Evolutionary conservation across 2,797 vertebrate genomes (phyloP), one percentile per base, ranked within the genome.

Genomic region (Rhodeus uyekii): DNA sequence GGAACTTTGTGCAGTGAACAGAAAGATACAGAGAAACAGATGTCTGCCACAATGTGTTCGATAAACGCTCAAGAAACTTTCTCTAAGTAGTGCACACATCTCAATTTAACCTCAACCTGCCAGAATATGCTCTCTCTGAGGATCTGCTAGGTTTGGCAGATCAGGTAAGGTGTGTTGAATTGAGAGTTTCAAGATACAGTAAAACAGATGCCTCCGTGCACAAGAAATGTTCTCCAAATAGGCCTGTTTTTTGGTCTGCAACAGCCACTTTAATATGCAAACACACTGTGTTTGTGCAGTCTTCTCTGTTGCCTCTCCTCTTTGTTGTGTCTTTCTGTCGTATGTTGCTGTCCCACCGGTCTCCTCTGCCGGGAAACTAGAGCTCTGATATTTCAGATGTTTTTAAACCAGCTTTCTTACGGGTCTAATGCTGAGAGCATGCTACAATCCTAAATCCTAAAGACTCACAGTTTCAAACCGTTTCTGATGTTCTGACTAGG

Each of bases 1-100:
- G 4, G 68, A 76, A 58, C 19, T 67, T 75, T 42, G 36, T 42
- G 48, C 24, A 48, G 32, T 18, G 34, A 81, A 64, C 48, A 67
- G 61, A 82, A 32, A 32, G 36, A 67, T 76, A 65, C 48, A 48
- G 44, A 36, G 4, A 53, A 78, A 78, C 63, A 78, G 61, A 82
- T 67, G 48, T 76, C 46, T 82, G 34, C 60, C 24, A 27, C 0
- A 36, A 13, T 75, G n/a, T 61, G 72, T 75, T 34, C 12, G 34
- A 68, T 16, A 53, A 39, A 77, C 8, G 24, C 27, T 46, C 60
- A 64, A 65, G 29, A 78, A 50, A n/a, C 2, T 0, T 61, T 76
- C 16, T 65, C 13, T 61, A 65, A 64, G 50, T 65, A 50, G 76
- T 38, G 60, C 76, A 65, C 55, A 44, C 74, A 29, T 76, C 55